Conservation (phyloP, 2,888 invertebrate species). For the Blera fallax region DNA sequence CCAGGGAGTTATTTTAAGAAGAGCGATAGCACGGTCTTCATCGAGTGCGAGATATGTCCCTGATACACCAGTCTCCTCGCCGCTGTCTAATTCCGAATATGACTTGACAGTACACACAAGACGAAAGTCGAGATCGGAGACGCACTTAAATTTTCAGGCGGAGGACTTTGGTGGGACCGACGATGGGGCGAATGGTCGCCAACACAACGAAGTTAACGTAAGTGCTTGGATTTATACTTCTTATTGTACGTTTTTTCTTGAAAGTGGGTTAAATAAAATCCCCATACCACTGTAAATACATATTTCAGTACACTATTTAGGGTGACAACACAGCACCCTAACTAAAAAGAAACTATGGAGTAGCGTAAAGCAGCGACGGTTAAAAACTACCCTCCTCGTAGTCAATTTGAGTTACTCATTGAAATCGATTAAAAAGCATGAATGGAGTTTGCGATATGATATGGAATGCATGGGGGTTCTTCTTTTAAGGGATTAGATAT, state of each 20-base stretch:
- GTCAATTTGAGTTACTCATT: not conserved
- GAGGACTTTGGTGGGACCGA: conserved; percentile 24
- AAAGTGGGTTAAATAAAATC: conserved; percentile 18
- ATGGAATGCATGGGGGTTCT: too few relatives aligned
- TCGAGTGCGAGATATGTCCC: conserved; percentile 33
- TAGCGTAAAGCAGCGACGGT: not conserved
- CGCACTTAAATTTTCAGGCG: conserved; percentile 40
- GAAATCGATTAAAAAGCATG: conserved; percentile 8
- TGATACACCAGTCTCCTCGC: conserved; percentile 46
- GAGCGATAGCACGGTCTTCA: conserved; percentile 15
- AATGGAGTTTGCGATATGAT: not conserved
- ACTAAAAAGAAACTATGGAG: not conserved
- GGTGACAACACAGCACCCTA: not conserved
- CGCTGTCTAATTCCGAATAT: conserved; percentile 42
- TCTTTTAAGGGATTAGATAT: too few relatives aligned
- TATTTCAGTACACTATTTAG: not conserved
- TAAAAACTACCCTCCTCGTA: not conserved
- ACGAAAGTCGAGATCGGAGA: conserved; percentile 48
- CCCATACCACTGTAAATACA: not conserved
- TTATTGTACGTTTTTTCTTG: not conserved
- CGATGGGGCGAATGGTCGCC: not conserved
- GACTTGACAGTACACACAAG: conserved; percentile 36
- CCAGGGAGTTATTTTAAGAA: conserved; percentile 35
- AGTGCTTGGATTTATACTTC: conserved; percentile 14
- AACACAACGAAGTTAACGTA: conserved; percentile 41